Evolutionary conservation across 2,113 vertebrate species (phyloP), one percentile per base, ranked within the genome.

Genomic region (Ibidorhyncha struthersii): DNA sequence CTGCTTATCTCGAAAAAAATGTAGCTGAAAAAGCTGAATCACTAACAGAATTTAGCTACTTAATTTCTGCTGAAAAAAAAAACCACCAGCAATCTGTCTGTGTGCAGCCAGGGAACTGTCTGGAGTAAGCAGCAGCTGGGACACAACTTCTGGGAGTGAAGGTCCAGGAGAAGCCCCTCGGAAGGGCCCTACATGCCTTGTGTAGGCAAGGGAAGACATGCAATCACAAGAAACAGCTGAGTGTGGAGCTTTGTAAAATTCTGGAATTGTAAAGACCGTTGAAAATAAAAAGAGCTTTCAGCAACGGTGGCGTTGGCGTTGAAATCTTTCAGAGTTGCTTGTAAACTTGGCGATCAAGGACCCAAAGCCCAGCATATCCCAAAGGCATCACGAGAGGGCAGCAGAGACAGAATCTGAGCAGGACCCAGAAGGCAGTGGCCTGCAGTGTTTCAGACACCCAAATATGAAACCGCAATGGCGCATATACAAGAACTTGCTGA

Each of bases 361-460:
- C 19, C 52, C 34, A 25, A 13, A 58, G 49, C 40, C 12, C 40
- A 67, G 90, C 86, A 12, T 5, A 53, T 6, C 41, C 1, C 76
- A 45, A 55, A 89, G 38, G 56, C 36, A 95, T 91, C 96, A 88
- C n/a, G 40, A 95, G 96, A 95, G 96, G 96, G 96, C 96, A 95
- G 96, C 96, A 96, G 95, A 96, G 96, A 78, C 93, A 34, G 89
- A 3, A 41, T 2, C 61, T 45, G 81, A 73, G 93, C 89, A 21
- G 91, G 80, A 53, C 40, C 6, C 56, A 2, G 43, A 1, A 0
- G 40, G 65, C 89, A 3, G 38, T 0, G 16, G 7, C 21, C 70
- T 30, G 74, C 79, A 9, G 36, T 0, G 56, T 6, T 29, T 29
- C 65, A 11, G 47, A 9, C 67, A 7, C 15, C 32, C 40, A 0